Percentiles rank a stretch among this genome's conserved stretches.
Evolutionary conservation across 1,140 invertebrate species (phyloP).

Genomic region (Heliconius melpomene): DNA sequence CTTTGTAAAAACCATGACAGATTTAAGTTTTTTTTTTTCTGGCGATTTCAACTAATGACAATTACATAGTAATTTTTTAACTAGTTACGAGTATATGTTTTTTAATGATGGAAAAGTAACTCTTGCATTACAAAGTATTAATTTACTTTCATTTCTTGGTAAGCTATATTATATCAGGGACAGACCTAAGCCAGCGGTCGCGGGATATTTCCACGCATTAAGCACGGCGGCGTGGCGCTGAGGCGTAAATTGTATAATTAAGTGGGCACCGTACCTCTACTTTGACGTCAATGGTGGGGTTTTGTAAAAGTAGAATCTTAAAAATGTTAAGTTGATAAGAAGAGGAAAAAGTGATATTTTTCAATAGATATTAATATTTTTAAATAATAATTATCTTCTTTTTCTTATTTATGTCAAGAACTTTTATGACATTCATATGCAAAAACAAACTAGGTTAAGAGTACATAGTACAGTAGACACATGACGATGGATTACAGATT

Average conservation of each 20-base stretch:
- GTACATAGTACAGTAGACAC: not conserved
- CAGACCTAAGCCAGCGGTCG: constrained; percentile 15
- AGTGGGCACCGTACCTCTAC: constrained; percentile 41
- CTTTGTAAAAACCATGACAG: too few species aligned
- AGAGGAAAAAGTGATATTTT: not conserved
- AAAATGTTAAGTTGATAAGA: not conserved
- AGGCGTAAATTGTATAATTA: constrained; percentile 58
- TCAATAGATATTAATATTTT: not conserved
- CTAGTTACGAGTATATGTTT: not conserved
- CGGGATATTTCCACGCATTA: constrained; percentile 42
- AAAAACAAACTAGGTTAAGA: not conserved
- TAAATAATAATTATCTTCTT: not conserved
- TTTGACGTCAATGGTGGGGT: constrained; percentile 47
- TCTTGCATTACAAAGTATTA: not conserved
- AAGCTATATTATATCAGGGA: not conserved
- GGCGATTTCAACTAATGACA: too few species aligned
- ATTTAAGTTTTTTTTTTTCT: too few species aligned
- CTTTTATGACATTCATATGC: not conserved
- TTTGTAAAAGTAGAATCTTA: not conserved
- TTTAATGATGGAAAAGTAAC: not conserved
- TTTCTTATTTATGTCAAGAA: constrained; percentile 4
- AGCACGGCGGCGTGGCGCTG: constrained; percentile 36
- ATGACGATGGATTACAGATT: not conserved
- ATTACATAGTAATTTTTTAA: not conserved
- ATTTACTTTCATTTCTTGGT: constrained; percentile 7